Evolutionary conservation across 2,797 vertebrate genomes (phyloP).

Genomic region (Dicrostonyx torquatus): DNA sequence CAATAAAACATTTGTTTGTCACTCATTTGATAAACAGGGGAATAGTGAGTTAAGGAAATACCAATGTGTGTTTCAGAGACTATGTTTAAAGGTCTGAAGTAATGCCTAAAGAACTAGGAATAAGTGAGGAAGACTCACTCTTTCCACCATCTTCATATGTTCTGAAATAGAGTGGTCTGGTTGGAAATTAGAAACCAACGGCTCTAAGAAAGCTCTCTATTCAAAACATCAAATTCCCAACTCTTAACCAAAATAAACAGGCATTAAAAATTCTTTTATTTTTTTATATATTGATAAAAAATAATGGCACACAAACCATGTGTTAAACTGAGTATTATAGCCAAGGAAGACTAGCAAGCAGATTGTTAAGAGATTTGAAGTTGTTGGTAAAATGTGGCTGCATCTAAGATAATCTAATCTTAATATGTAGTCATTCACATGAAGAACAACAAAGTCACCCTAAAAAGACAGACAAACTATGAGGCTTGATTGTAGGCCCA

Average conservation of each 20-base stretch:
- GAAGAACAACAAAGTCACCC: constrained; percentile 42
- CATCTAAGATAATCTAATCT: constrained; percentile 59
- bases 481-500: not conserved
- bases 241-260: not conserved
- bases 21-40: not conserved
- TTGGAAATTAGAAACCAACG: constrained; percentile 38
- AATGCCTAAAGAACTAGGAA: not conserved
- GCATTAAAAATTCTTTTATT: constrained; percentile 38
- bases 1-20: constrained; percentile 34
- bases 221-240: constrained; percentile 47
- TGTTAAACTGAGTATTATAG: constrained; percentile 54
- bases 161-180: constrained; percentile 20
- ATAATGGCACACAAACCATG: constrained; percentile 40
- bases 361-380: constrained; percentile 56
- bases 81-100: not conserved
- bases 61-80: not conserved
- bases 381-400: constrained; percentile 60
- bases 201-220: constrained; percentile 27
- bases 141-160: not conserved
- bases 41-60: not conserved
- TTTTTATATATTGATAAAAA: constrained; percentile 66
- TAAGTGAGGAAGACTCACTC: not conserved
- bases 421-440: constrained; percentile 57
- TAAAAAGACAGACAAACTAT: constrained; percentile 50
- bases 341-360: not conserved